A percentile compares a stretch with the other conserved stretches of the same genome.
phyloP scores from a whole-genome alignment of 2,113 vertebrate species.

The Rhea pennata region DNA sequence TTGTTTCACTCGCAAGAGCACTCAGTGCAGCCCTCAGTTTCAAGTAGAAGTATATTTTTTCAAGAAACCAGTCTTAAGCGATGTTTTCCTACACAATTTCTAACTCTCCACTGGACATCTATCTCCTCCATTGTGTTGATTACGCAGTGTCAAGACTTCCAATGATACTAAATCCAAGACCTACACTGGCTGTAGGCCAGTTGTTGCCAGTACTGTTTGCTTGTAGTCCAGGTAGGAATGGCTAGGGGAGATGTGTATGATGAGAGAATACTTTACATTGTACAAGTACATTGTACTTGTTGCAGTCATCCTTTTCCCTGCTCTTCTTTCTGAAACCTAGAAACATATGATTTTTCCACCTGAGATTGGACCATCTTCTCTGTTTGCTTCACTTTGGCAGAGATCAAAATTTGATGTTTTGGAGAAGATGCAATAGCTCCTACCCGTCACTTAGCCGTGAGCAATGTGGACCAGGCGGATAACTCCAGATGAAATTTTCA shows the following conservation, averaged over 20 bases:
- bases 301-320: not conserved
- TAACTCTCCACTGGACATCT: not conserved
- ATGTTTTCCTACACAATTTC: not conserved
- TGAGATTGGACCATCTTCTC: not conserved
- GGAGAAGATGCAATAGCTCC: not conserved
- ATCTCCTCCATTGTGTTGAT: rapidly evolving
- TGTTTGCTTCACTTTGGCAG: not conserved
- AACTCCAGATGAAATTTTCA: too few relatives aligned
- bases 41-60: not conserved
- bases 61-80: not conserved
- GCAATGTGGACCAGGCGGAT: not conserved
- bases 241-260: not conserved
- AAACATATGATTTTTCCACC: too few relatives aligned
- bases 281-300: not conserved
- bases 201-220: not conserved
- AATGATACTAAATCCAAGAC: not conserved
- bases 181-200: not conserved
- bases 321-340: not conserved
- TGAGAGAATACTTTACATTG: not conserved
- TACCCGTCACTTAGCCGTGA: not conserved
- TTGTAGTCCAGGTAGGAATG: not conserved
- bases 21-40: not conserved
- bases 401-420: not conserved
- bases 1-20: not conserved
- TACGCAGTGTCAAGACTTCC: rapidly evolving